phyloP scores from a whole-genome alignment of 2,797 vertebrate species.

The Synanceia verrucosa region DNA sequence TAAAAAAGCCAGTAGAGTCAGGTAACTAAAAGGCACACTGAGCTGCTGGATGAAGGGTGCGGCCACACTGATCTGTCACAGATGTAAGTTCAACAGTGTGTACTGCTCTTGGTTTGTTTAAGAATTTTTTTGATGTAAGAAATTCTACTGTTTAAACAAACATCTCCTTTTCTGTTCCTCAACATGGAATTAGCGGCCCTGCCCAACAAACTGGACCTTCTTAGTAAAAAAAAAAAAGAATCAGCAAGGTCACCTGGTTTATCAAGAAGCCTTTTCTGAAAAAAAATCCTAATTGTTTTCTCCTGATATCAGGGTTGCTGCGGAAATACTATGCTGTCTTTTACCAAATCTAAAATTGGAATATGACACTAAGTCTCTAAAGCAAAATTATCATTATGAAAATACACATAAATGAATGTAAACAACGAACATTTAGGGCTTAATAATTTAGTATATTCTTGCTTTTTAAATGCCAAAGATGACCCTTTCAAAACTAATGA shows the following conservation, averaged over 20 bases:
- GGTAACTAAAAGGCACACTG: neutral
- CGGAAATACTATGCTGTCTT: neutral
- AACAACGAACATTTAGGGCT: too few species aligned
- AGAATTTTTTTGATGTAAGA: neutral
- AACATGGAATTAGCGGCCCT: neutral
- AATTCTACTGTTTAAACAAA: neutral
- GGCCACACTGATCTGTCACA: neutral
- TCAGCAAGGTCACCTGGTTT: neutral
- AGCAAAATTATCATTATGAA: too few species aligned
- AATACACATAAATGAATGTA: too few species aligned
- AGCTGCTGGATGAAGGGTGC: neutral
- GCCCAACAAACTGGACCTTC: neutral
- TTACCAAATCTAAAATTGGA: neutral
- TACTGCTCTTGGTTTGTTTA: conserved; percentile 11
- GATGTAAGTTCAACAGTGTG: neutral
- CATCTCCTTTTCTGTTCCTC: neutral
- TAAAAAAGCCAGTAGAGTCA: conserved; percentile 9
- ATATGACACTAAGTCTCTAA: too few species aligned
- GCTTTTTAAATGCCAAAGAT: too few species aligned
- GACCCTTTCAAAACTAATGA: too few species aligned
- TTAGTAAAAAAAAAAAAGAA: neutral
- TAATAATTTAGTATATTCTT: too few species aligned
- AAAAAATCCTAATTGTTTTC: neutral
- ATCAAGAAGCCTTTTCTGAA: neutral
- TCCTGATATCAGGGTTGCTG: neutral